A percentile compares a stretch with the other conserved stretches of the same genome.
phyloP scores from a whole-genome alignment of 2,888 invertebrate species.

The Belgica antarctica region DNA sequence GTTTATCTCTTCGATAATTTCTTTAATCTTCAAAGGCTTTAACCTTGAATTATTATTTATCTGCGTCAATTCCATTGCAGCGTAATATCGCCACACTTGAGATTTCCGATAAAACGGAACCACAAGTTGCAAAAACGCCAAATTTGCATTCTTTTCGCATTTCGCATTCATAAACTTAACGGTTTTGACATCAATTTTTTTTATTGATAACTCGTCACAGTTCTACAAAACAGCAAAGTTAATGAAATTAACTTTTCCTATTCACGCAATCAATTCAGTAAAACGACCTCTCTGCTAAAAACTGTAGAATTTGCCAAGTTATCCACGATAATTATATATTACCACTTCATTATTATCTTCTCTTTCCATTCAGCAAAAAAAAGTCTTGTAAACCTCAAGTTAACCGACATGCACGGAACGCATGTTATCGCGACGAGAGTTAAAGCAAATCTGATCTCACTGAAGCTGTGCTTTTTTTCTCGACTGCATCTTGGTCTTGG shows the following conservation, averaged over 20 bases:
- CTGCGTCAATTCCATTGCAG: too few relatives aligned
- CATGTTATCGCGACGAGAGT: conserved; percentile 30
- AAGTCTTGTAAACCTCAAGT: not conserved
- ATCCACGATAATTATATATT: conserved; percentile 16
- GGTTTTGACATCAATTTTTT: not conserved
- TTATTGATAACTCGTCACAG: conserved; percentile 6
- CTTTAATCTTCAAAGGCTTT: too few relatives aligned
- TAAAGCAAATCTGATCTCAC: conserved; percentile 40
- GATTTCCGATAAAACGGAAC: too few relatives aligned
- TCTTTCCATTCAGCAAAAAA: not conserved
- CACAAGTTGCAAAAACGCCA: too few relatives aligned
- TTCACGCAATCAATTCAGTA: not conserved
- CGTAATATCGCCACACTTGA: too few relatives aligned
- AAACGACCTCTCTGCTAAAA: not conserved
- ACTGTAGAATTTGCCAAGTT: not conserved
- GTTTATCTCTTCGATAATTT: too few relatives aligned
- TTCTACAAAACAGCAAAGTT: not conserved
- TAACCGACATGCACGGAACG: not conserved
- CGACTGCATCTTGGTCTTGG: not conserved
- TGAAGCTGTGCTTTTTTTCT: not conserved
- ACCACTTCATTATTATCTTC: conserved; percentile 23
- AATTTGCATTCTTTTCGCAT: too few relatives aligned
- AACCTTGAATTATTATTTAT: too few relatives aligned
- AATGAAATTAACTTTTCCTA: not conserved
- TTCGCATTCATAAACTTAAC: too few relatives aligned